phyloP scores from a whole-genome alignment of 64 coral and sea anemone genomes.

The Montipora foliosa region DNA sequence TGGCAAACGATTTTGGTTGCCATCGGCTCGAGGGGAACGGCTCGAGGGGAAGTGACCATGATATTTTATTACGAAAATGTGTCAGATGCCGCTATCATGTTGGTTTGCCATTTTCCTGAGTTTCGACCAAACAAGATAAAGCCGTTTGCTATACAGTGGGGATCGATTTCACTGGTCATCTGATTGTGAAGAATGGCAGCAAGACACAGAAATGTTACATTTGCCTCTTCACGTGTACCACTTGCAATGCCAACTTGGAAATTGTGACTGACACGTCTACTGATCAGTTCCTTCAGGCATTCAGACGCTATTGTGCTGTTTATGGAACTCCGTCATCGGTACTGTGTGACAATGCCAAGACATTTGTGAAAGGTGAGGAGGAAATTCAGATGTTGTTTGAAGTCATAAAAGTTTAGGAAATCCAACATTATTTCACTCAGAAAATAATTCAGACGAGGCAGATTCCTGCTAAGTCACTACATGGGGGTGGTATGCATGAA shows the following conservation, averaged over 20 bases:
- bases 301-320: slow-evolving; percentile 37
- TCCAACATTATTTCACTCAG: slow-evolving; percentile 35
- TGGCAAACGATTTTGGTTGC: slow-evolving; percentile 39
- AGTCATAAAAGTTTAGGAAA: slow-evolving; percentile 28
- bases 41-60: slow-evolving; percentile 9
- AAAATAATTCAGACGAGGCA: slow-evolving; percentile 53
- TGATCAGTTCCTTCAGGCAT: slow-evolving; percentile 61
- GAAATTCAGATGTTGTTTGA: slow-evolving; percentile 39
- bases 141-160: slow-evolving; percentile 1
- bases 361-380: too few relatives aligned
- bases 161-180: background rate
- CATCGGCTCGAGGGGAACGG: slow-evolving; percentile 15
- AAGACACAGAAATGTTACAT: slow-evolving; percentile 19
- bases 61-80: slow-evolving; percentile 14
- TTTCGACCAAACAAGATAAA: background rate
- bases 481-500: slow-evolving; percentile 56
- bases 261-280: slow-evolving; percentile 56
- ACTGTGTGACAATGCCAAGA: slow-evolving; percentile 34
- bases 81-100: slow-evolving; percentile 15
- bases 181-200: slow-evolving; percentile 43
- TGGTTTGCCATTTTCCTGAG: slow-evolving; percentile 1
- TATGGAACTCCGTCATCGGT: slow-evolving; percentile 28
- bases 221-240: slow-evolving; percentile 45
- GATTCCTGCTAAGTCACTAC: slow-evolving; percentile 42
- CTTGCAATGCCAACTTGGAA: slow-evolving; percentile 45